Percentiles rank a stretch among this genome's conserved stretches.
Evolutionary conservation across 2,797 vertebrate species (phyloP).

Genomic region (Chelon auratus): DNA sequence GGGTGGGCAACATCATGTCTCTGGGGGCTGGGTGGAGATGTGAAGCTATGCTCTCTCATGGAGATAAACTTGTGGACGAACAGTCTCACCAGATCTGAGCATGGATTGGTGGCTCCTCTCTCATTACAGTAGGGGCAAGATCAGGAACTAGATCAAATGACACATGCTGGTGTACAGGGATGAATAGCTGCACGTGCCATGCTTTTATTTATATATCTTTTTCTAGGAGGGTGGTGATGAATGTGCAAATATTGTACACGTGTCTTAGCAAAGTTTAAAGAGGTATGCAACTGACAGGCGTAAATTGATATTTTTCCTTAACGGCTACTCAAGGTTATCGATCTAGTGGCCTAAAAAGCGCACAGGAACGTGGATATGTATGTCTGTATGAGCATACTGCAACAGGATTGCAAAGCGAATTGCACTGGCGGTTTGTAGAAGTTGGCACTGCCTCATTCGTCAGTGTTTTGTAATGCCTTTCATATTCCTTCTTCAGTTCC

Average conservation of each 20-base stretch:
- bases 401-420: no score
- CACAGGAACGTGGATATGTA: no score
- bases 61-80: constrained; percentile 47
- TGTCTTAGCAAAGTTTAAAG: no score
- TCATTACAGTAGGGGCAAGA: constrained; percentile 26
- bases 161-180: not conserved
- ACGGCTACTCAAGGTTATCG: no score
- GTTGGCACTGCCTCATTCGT: no score
- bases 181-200: not conserved
- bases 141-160: constrained; percentile 9
- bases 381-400: no score
- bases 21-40: constrained; percentile 63
- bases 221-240: not conserved
- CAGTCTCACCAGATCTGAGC: constrained; percentile 26
- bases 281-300: no score
- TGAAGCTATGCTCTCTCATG: constrained; percentile 24
- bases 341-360: no score
- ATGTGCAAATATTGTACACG: not conserved
- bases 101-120: constrained; percentile 1
- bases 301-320: no score
- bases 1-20: constrained; percentile 27
- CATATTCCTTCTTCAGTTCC: no score
- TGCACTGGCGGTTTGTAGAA: no score
- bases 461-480: no score
- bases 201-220: not conserved